Percentiles rank a stretch among this genome's conserved stretches.
Evolutionary conservation across 2,797 vertebrate genomes (phyloP).

Genomic region (Remorina albescens): DNA sequence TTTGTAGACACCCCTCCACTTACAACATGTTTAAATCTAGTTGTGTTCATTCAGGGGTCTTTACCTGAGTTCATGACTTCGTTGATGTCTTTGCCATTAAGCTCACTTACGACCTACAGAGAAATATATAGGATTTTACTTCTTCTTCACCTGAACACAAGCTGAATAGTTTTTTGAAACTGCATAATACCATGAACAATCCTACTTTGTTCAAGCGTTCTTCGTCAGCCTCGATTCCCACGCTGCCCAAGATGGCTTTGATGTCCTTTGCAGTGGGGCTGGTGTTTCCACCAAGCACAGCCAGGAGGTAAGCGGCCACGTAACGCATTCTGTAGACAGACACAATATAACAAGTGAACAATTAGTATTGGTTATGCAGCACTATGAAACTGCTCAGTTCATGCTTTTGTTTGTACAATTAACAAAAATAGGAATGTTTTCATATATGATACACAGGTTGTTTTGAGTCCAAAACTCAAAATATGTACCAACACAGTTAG

Average conservation of each 20-base stretch:
- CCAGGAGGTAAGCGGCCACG: conserved; percentile 89
- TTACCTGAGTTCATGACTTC: conserved; percentile 88
- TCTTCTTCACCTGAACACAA: not conserved
- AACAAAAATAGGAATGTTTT: no score
- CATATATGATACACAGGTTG: no score
- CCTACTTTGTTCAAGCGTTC: conserved; percentile 84
- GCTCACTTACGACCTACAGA: conserved; percentile 84
- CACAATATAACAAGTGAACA: conserved; percentile 8
- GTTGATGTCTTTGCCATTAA: conserved; percentile 88
- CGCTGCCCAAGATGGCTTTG: conserved; percentile 83
- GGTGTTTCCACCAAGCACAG: conserved; percentile 85
- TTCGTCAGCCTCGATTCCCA: conserved; percentile 85
- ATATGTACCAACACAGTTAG: no score
- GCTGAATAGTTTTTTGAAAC: fast-evolving
- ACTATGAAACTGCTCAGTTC: no score
- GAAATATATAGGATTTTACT: not conserved
- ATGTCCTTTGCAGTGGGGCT: conserved; percentile 86
- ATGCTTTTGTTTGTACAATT: no score
- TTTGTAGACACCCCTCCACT: not conserved
- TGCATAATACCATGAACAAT: not conserved
- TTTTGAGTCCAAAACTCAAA: no score
- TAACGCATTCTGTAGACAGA: conserved; percentile 84
- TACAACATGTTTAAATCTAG: not conserved
- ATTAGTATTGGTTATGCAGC: not conserved
- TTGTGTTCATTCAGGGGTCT: not conserved